These are phyloP conservation scores for Mus spretus DNA, from an alignment of 2,797 vertebrate species.

Conservation along the genomic window DNA sequence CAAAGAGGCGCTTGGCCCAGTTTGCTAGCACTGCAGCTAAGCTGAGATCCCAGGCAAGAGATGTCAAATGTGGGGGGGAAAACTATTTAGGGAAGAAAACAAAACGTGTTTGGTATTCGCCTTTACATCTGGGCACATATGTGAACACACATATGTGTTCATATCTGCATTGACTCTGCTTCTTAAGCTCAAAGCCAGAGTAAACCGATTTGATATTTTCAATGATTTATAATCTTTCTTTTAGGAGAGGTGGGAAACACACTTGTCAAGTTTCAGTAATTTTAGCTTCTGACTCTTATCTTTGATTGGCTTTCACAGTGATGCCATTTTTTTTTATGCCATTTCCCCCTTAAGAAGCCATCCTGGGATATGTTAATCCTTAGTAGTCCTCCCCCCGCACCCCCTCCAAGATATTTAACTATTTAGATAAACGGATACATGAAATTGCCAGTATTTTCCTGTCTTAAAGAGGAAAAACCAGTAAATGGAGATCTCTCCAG, in stretches of 20 bases:
- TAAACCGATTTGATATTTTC: background rate
- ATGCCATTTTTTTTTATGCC: background rate
- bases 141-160: background rate
- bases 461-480: background rate
- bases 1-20: conserved; percentile 69
- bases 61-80: background rate
- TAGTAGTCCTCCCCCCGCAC: background rate
- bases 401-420: background rate
- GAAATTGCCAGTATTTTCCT: background rate
- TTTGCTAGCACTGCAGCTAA: conserved; percentile 49
- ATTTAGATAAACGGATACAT: background rate
- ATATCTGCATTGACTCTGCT: background rate
- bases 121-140: background rate
- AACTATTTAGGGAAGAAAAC: background rate
- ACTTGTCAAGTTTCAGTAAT: background rate
- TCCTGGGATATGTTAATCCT: background rate
- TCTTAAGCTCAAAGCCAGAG: conserved; percentile 19
- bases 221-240: background rate
- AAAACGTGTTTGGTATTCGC: background rate
- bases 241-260: background rate
- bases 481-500: background rate
- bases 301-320: background rate
- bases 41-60: background rate
- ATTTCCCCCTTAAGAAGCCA: background rate
- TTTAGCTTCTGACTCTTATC: background rate